phyloP scores from a whole-genome alignment of 2,888 invertebrate genomes.

The Mamestra brassicae region DNA sequence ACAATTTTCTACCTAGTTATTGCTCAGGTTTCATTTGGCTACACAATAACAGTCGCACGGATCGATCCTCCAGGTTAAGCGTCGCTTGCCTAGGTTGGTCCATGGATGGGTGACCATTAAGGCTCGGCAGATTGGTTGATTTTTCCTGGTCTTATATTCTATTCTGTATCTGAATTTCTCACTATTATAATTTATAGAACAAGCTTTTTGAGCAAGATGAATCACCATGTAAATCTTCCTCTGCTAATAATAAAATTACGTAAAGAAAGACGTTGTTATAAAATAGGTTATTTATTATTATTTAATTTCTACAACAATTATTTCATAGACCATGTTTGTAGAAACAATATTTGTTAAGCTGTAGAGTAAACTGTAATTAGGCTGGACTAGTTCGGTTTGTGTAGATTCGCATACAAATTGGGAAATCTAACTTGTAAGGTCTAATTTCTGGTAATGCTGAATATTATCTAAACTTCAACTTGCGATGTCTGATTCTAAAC shows the following conservation, averaged over 20 bases:
- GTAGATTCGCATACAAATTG: conserved; percentile 1
- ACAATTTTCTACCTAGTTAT: too few species aligned
- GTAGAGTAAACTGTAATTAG: background rate
- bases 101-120: too few species aligned
- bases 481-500: background rate
- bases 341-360: background rate
- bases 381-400: background rate
- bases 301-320: background rate
- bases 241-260: background rate
- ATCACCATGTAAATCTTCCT: background rate
- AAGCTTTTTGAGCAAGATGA: background rate
- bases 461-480: background rate
- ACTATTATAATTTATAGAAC: background rate
- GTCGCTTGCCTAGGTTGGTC: too few species aligned
- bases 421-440: background rate
- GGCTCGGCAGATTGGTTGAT: background rate
- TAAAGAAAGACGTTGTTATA: background rate
- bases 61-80: too few species aligned
- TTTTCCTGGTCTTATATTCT: background rate
- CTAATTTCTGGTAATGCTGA: conserved; percentile 10
- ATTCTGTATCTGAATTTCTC: background rate
- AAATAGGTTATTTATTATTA: too few species aligned
- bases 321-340: background rate
- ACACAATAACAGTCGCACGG: too few species aligned
- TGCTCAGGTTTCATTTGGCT: too few species aligned